Evolutionary conservation across 1,140 invertebrate species (phyloP).

Genomic region (Caenorhabditis remanei): DNA sequence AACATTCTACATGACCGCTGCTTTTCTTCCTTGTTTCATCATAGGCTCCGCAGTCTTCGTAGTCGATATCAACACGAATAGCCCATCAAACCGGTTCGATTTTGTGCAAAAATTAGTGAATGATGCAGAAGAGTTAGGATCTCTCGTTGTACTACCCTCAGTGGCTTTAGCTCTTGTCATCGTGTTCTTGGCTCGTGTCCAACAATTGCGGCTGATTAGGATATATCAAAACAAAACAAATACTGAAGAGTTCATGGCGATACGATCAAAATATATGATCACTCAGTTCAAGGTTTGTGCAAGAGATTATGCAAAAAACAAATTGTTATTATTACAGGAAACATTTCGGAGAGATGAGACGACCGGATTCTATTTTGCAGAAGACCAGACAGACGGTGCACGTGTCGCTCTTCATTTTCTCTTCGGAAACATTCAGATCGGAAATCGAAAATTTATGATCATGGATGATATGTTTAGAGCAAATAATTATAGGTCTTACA

Average conservation of each 20-base stretch:
- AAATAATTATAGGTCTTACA: constrained; percentile 60
- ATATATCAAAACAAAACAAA: constrained; percentile 55
- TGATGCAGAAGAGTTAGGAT: constrained; percentile 51
- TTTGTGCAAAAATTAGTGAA: constrained; percentile 13
- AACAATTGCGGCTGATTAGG: constrained; percentile 43
- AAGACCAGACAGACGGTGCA: constrained; percentile 2
- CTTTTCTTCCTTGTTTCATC: constrained; percentile 18
- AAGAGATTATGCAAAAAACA: not conserved
- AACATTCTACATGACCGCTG: constrained; percentile 35
- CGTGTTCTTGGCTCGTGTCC: constrained; percentile 17
- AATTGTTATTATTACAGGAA: not conserved
- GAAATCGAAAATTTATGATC: constrained; percentile 50
- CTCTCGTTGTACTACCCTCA: constrained; percentile 19
- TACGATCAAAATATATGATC: constrained; percentile 25
- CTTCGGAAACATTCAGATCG: constrained; percentile 59
- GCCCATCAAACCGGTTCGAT: not conserved
- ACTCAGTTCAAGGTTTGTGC: constrained; percentile 32
- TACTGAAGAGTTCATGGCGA: constrained; percentile 36
- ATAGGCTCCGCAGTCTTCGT: constrained; percentile 5
- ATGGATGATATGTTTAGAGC: constrained; percentile 54
- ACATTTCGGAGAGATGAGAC: constrained; percentile 11
- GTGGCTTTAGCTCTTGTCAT: not conserved
- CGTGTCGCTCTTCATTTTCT: constrained; percentile 1
- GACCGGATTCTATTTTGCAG: constrained; percentile 41
- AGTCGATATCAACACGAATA: constrained; percentile 17